These are phyloP conservation scores for Neelides folsomi DNA, from an alignment of 2,888 invertebrate genomes.

Conservation along the genomic window DNA sequence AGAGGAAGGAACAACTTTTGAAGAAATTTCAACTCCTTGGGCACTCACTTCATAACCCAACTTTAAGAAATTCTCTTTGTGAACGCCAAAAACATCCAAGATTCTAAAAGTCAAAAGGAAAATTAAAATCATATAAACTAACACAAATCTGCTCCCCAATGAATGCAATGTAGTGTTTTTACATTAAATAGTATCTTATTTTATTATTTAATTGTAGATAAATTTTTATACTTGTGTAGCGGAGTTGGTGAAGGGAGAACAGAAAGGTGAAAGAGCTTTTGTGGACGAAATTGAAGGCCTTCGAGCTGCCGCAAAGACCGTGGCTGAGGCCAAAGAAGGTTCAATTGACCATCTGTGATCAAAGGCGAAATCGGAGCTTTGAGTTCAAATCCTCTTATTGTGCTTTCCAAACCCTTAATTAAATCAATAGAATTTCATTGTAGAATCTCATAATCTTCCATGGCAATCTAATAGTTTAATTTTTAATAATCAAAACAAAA, in stretches of 20 bases:
- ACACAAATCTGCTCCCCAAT: no score
- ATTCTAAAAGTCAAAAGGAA: no score
- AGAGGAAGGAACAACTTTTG: constrained; percentile 17
- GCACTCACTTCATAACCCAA: constrained; percentile 41
- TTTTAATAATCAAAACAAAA: no score
- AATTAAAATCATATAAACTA: no score
- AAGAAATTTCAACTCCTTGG: constrained; percentile 30
- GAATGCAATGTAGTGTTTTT: background rate
- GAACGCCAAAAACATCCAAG: constrained; percentile 44
- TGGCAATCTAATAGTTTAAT: no score
- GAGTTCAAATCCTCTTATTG: constrained; percentile 32
- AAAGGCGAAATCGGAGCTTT: constrained; percentile 36
- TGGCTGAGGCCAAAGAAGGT: constrained; percentile 49
- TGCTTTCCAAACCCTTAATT: constrained; percentile 24
- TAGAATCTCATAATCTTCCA: no score
- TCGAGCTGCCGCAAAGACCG: constrained; percentile 44
- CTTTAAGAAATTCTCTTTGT: constrained; percentile 39
- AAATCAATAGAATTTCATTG: background rate
- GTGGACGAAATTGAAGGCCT: constrained; percentile 39
- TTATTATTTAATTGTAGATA: background rate
- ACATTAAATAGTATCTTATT: background rate
- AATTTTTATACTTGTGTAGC: constrained; percentile 32
- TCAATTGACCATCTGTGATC: constrained; percentile 40
- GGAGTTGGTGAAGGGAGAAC: constrained; percentile 36
- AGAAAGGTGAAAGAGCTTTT: constrained; percentile 41